A percentile compares a stretch with the other conserved stretches of the same genome.
Evolutionary conservation across 2,113 vertebrate genomes (phyloP).

Genomic region (Caracal caracal): DNA sequence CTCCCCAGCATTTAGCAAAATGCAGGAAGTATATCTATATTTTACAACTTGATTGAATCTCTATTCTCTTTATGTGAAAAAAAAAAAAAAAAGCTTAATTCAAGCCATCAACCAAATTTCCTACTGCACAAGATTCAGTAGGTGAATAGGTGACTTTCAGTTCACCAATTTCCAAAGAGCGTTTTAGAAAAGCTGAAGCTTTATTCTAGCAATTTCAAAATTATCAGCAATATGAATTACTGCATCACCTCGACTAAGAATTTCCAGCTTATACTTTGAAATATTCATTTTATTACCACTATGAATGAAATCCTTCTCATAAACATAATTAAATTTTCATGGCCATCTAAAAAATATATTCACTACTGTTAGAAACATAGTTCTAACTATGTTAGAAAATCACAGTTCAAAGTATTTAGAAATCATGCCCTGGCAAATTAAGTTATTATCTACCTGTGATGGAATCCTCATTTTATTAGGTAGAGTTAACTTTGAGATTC

Average conservation of each 20-base stretch:
- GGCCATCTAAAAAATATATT: background rate
- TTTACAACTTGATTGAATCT: background rate
- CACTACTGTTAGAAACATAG: background rate
- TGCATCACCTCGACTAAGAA: background rate
- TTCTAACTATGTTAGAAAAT: background rate
- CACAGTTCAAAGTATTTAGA: background rate
- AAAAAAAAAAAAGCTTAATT: constrained; percentile 19
- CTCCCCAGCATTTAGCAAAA: background rate
- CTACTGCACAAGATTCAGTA: background rate
- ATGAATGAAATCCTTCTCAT: background rate
- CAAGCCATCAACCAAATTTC: background rate
- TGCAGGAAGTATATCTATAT: background rate
- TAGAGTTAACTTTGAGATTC: background rate
- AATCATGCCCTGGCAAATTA: background rate
- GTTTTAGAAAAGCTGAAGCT: background rate
- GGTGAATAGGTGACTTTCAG: background rate
- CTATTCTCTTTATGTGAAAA: background rate
- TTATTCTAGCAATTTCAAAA: background rate
- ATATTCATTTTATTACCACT: background rate
- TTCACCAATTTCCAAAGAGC: background rate
- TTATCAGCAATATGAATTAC: background rate
- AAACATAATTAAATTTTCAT: background rate
- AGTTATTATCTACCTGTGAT: background rate
- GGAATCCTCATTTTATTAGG: background rate
- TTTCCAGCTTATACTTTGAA: background rate